phyloP scores from a whole-genome alignment of 2,888 invertebrate genomes.

The Limnephilus marmoratus region DNA sequence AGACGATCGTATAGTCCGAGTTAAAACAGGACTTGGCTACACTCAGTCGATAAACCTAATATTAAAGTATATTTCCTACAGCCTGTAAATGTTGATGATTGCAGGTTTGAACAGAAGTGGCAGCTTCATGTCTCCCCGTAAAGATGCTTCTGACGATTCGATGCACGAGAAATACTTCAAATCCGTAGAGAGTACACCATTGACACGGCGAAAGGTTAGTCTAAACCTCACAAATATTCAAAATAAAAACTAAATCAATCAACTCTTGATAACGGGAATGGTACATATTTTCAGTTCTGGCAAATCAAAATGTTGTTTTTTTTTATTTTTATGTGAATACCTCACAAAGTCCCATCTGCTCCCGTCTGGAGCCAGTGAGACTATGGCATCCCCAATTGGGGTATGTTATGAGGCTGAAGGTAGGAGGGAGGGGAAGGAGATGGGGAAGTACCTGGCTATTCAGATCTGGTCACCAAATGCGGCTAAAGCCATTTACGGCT shows the following conservation, averaged over 20 bases:
- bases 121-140: slow-evolving; percentile 78
- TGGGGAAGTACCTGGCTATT: too few relatives aligned
- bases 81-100: slow-evolving; percentile 43
- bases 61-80: not conserved
- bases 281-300: not conserved
- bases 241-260: too few relatives aligned
- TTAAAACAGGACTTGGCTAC: too few relatives aligned
- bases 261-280: not conserved
- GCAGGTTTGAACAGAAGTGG: slow-evolving; percentile 75
- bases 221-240: not conserved
- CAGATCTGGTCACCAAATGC: too few relatives aligned
- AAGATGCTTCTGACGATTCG: slow-evolving; percentile 85
- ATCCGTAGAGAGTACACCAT: slow-evolving; percentile 84
- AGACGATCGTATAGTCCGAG: too few relatives aligned
- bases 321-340: too few relatives aligned
- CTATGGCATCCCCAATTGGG: too few relatives aligned
- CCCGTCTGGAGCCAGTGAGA: too few relatives aligned
- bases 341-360: too few relatives aligned
- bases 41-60: not conserved
- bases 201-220: slow-evolving; percentile 77
- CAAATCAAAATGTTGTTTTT: not conserved
- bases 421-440: too few relatives aligned
- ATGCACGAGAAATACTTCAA: slow-evolving; percentile 90
- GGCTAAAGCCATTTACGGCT: too few relatives aligned
- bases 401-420: too few relatives aligned